Evolutionary conservation across 2,888 invertebrate species (phyloP).

Genomic region (Lasioglossum figueresi): DNA sequence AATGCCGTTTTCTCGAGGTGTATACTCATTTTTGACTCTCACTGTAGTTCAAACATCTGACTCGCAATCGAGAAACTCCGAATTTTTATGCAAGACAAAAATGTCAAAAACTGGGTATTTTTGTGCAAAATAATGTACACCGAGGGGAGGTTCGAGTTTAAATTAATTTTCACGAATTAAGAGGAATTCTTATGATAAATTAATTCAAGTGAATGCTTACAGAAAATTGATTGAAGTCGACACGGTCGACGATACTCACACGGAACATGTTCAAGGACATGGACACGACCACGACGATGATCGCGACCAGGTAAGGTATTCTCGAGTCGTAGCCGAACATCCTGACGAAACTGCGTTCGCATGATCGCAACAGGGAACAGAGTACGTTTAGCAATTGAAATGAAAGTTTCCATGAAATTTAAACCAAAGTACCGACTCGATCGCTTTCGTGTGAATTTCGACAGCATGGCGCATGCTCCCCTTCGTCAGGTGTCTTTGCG

Average conservation of each 20-base stretch:
- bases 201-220: too few species aligned
- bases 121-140: too few species aligned
- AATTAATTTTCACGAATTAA: too few species aligned
- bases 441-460: background rate
- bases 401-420: background rate
- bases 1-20: too few species aligned
- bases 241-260: background rate
- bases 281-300: background rate
- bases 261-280: background rate
- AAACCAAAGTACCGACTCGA: background rate
- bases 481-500: background rate
- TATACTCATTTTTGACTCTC: too few species aligned
- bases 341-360: background rate
- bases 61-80: too few species aligned
- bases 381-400: background rate
- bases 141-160: too few species aligned
- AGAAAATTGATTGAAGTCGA: background rate
- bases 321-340: background rate
- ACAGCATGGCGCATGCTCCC: background rate
- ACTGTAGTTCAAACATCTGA: too few species aligned
- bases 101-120: too few species aligned
- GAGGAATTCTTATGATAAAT: too few species aligned
- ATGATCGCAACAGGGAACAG: background rate
- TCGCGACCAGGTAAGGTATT: background rate
- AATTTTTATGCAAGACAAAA: too few species aligned